Percentiles rank a stretch among this genome's conserved stretches.
Evolutionary conservation across 2,797 vertebrate species (phyloP).

Genomic region (Harpagifer antarcticus): DNA sequence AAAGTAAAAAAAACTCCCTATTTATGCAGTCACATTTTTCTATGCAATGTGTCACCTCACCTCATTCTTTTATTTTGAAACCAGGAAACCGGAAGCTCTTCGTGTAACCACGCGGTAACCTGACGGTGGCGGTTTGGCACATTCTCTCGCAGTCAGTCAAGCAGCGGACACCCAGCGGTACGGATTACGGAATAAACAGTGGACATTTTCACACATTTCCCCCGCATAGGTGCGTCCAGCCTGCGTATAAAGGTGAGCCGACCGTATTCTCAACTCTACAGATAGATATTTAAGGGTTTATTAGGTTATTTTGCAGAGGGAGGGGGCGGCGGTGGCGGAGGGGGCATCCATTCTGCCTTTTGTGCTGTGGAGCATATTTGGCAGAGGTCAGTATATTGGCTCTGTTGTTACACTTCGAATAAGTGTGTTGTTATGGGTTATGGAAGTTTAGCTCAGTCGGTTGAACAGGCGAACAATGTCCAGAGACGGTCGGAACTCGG

Average conservation of each 20-base stretch:
- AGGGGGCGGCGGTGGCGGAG: conserved; percentile 52
- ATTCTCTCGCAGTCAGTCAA: conserved; percentile 69
- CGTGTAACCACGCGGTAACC: accelerated
- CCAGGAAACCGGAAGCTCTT: not conserved
- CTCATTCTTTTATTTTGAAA: conserved; percentile 53
- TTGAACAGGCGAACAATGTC: no score
- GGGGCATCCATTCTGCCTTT: conserved; percentile 72
- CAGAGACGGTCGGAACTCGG: no score
- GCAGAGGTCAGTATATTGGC: conserved; percentile 45
- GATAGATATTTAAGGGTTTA: conserved; percentile 26
- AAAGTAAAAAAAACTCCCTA: not conserved
- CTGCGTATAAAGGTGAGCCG: conserved; percentile 63
- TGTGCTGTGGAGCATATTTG: conserved; percentile 69
- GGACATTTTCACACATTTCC: conserved; percentile 50
- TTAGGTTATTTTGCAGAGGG: conserved; percentile 52
- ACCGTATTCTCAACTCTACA: conserved; percentile 7
- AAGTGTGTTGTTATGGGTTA: not conserved
- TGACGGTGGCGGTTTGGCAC: conserved; percentile 45
- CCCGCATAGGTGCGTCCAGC: conserved; percentile 55
- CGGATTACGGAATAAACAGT: conserved; percentile 55
- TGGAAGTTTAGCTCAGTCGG: no score
- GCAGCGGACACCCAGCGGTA: conserved; percentile 56
- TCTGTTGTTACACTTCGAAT: not conserved
- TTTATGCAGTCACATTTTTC: no score
- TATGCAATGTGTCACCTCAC: no score